A percentile compares a stretch with the other conserved stretches of the same genome.
phyloP scores from a whole-genome alignment of 2,888 invertebrate species.

The Margaritifera margaritifera region DNA sequence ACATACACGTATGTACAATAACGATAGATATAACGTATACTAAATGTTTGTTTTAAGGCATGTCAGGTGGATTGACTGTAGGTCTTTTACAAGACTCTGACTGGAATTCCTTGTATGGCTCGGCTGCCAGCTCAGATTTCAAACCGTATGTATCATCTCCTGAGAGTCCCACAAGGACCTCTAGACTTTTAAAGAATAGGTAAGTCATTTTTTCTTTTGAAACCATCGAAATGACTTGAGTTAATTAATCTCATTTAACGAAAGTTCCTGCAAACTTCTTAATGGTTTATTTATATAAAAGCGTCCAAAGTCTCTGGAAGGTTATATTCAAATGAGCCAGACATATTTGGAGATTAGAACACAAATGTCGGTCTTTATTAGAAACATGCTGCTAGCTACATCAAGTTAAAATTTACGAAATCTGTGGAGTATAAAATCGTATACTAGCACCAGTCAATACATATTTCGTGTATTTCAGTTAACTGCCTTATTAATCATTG shows the following conservation, averaged over 20 bases:
- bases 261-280: not conserved
- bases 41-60: conserved; percentile 7
- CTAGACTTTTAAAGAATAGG: conserved; percentile 42
- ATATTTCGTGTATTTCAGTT: too few relatives aligned
- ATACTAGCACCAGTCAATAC: too few relatives aligned
- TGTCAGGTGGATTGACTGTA: conserved; percentile 22
- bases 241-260: not conserved
- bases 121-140: conserved; percentile 40
- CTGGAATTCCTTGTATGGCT: conserved; percentile 36
- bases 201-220: conserved; percentile 1
- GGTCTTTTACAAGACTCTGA: conserved; percentile 31
- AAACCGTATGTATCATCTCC: conserved; percentile 37
- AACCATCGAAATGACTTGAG: not conserved
- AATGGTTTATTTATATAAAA: not conserved
- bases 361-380: too few relatives aligned
- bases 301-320: too few relatives aligned
- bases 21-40: too few relatives aligned
- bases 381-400: too few relatives aligned
- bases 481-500: too few relatives aligned
- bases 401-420: too few relatives aligned
- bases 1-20: too few relatives aligned
- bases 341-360: too few relatives aligned
- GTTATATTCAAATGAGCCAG: too few relatives aligned
- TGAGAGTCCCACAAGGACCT: conserved; percentile 22
- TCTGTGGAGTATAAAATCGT: too few relatives aligned